Percentiles rank a stretch among this genome's conserved stretches.
Conservation (phyloP, 2,113 vertebrate species). For the Choloepus hoffmanni region DNA sequence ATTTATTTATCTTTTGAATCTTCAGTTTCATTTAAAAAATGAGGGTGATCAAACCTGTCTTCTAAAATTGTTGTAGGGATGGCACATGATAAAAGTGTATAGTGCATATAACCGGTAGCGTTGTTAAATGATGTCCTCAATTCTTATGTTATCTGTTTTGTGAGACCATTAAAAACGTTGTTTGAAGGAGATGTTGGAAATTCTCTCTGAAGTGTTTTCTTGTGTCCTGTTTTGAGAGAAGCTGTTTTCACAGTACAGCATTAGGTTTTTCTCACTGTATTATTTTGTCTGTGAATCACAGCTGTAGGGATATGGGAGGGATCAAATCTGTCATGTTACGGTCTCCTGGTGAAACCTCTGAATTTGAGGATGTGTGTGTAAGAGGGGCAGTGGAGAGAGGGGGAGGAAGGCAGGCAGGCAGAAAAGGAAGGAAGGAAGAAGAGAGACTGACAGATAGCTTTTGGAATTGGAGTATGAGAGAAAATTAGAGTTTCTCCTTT, state of each 20-base stretch:
- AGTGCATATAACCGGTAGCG: slow-evolving; percentile 44
- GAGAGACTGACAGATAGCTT: not conserved
- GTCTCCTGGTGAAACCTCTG: slow-evolving; percentile 31
- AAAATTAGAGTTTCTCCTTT: not conserved
- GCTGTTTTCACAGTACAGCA: slow-evolving; percentile 18
- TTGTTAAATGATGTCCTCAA: slow-evolving; percentile 39
- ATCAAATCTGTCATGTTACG: not conserved
- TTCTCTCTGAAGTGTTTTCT: slow-evolving; percentile 69
- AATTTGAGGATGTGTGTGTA: not conserved
- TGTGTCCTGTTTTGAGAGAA: slow-evolving; percentile 40
- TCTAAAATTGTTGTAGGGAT: slow-evolving; percentile 8
- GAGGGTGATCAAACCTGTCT: not conserved
- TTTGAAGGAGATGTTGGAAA: slow-evolving; percentile 64
- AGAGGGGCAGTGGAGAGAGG: not conserved
- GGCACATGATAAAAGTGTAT: slow-evolving; percentile 46
- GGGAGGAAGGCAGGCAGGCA: not conserved
- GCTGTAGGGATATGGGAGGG: not conserved
- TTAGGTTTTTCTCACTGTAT: not conserved
- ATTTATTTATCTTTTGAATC: not conserved
- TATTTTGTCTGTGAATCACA: slow-evolving; percentile 46
- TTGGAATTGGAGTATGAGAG: not conserved
- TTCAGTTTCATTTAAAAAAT: not conserved
- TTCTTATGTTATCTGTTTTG: slow-evolving; percentile 55
- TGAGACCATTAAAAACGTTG: slow-evolving; percentile 58
- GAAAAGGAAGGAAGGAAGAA: not conserved